Base-by-base conservation (phyloP, 2,113 vertebrate species). In the Megaceryle maxima region DNA sequence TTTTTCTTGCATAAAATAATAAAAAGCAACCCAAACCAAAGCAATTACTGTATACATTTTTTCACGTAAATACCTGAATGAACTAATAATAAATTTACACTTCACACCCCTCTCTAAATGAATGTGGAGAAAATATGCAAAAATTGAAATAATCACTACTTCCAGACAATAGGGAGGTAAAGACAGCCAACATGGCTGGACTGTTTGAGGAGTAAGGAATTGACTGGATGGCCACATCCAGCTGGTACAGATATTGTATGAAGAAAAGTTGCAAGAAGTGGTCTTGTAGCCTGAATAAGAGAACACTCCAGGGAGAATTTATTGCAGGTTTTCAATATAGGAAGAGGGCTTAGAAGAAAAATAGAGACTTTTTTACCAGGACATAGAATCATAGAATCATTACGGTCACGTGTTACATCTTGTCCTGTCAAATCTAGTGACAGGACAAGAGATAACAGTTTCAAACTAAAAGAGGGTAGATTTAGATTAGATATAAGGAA, bases 161-260 rank as follows among this genome's bases (percentile, higher is more conserved):
- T 89, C 39, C 39, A 56, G 19, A 35, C 22, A 75, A 16, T 11
- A 57, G 8, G 26, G 11, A 63, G 4, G 8, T 15, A 46, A 37
- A 70, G 25, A 18, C 18, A 55, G 33, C 14, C 33, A 88, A 16
- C 56, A 48, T 6, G 48, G 48, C 48, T 19, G 25, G 25, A 44
- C 3, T 28, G 0, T 13, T 41, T 0, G 0, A 25, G 13, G 5
- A 20, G 10, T 20, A 20, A 56, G 41, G 24, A 85, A 19, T 25
- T 37, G 24, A 2, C 31, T 75, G 33, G 7, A 29, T 50, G 33
- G 4, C 15, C 10, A 4, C 22, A 53, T 14, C 41, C 76, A 57
- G 2, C 29, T 37, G 57, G 15, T 55, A 31, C 28, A 35, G 10
- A 20, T 31, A 5, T 78, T 10, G 20, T 44, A 0, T 16, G 39